Evolutionary conservation across 2,888 invertebrate species (phyloP).

Genomic region (Clitarchus hookeri): DNA sequence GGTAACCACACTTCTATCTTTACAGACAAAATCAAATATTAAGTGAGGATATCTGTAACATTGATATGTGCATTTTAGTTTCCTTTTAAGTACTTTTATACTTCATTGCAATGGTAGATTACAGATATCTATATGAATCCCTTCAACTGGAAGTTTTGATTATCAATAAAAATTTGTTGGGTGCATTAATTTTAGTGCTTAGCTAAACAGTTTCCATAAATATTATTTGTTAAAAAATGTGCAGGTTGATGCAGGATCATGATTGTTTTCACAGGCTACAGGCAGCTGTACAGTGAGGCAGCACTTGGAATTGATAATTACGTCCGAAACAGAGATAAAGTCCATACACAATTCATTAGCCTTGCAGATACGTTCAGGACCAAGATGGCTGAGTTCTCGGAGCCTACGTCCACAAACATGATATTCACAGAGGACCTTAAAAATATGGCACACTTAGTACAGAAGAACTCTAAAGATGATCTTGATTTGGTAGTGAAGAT

Average conservation of each 20-base stretch:
- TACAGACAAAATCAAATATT: too few relatives aligned
- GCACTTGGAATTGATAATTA: conserved; percentile 69
- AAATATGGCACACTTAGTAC: conserved; percentile 74
- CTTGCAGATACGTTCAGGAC: conserved; percentile 67
- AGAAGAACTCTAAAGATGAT: conserved; percentile 64
- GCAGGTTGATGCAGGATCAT: not conserved
- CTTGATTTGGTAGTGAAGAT: conserved; percentile 67
- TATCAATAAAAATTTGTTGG: too few relatives aligned
- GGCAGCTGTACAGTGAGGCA: conserved; percentile 61
- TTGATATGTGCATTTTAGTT: too few relatives aligned
- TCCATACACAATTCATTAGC: conserved; percentile 64
- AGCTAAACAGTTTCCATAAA: too few relatives aligned
- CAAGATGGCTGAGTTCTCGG: conserved; percentile 71
- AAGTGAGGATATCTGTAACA: too few relatives aligned
- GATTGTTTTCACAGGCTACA: conserved; percentile 45
- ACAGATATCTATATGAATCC: too few relatives aligned
- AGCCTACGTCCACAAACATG: conserved; percentile 62
- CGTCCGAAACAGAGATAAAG: conserved; percentile 58
- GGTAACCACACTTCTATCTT: too few relatives aligned
- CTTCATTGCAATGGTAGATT: too few relatives aligned
- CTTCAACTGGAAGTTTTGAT: too few relatives aligned
- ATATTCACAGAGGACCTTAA: conserved; percentile 86
- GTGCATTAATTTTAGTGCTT: too few relatives aligned
- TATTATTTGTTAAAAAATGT: too few relatives aligned
- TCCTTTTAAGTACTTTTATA: too few relatives aligned